Base-by-base conservation (phyloP, 2,797 vertebrate species). In the Silurus lanzhouensis region DNA sequence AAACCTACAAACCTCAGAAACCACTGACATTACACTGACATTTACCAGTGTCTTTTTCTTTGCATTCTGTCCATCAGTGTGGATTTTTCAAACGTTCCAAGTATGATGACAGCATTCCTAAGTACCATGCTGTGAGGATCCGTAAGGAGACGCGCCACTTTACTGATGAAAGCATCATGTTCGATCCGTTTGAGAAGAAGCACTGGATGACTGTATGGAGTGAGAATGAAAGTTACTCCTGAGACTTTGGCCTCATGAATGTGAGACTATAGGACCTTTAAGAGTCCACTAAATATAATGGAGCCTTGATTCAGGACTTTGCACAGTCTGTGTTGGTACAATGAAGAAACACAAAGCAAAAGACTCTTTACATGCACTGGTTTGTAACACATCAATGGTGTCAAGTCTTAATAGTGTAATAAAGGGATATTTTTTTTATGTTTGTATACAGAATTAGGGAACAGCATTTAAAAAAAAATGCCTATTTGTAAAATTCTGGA, bases 41-140 rank as follows among this genome's bases (percentile, higher is more conserved):
- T 72, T 5, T 27, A 61, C 20, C 48, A 61, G 44, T 57, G 22
- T 67, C 17, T 61, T 58, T 89, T 55, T 72, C 63, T 71, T 27
- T 58, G 52, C 48, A 80, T 0, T 79, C 48, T 58, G 78, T 61
- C 77, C 63, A 72, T 84, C 92, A 99, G 98, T 99, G 97, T 66
- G 98, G 98, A 90, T 99, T 99, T 96, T 99, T 99, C 93, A 96
- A 95, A 88, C 98, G 96, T 78, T 95, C 97, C 88, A 96, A 96
- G 94, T 96, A 96, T 91, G 96, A 97, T 7, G 95, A 98, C 92
- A 97, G 94, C 38, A 90, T 99, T 87, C 98, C 98, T 64, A 96
- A 94, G 88, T 99, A 99, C 93, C 95, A 98, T 15, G 98, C 98
- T 1, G 97, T 99, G 88, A 96, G 97, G 89, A 98, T 99, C 88